Conservation (phyloP, 2,888 invertebrate species). For the Incurvaria masculella region DNA sequence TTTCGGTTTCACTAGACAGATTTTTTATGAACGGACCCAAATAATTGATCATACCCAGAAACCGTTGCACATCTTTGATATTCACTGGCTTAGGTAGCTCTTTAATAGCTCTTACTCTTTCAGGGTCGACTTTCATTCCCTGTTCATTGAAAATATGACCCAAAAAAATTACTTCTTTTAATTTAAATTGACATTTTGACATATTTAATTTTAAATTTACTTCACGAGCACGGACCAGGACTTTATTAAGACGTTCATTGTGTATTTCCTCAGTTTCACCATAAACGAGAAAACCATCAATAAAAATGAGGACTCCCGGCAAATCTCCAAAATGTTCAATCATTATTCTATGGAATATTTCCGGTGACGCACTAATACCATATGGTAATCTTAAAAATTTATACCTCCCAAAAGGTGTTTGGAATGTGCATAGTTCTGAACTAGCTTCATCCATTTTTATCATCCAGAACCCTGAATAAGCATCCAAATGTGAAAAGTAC, state of each 20-base stretch:
- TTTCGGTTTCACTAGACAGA: too few species aligned
- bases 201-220: conserved; percentile 15
- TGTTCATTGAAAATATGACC: conserved; percentile 14
- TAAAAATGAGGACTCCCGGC: conserved; percentile 10
- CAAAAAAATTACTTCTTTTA: conserved; percentile 11
- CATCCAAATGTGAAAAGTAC: conserved; percentile 1
- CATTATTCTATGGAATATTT: conserved; percentile 15
- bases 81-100: conserved; percentile 5
- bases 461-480: conserved; percentile 2
- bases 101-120: conserved; percentile 13
- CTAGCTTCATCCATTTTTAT: not conserved
- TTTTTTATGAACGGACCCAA: conserved; percentile 7
- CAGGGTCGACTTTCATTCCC: conserved; percentile 10
- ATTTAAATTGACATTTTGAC: conserved; percentile 11
- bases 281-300: conserved; percentile 5
- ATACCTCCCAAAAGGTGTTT: conserved; percentile 1
- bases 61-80: conserved; percentile 8
- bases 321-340: conserved; percentile 9
- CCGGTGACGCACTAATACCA: conserved; percentile 14
- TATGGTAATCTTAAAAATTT: conserved; percentile 13
- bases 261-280: too few species aligned
- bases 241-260: too few species aligned
- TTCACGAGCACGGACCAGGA: conserved; percentile 7
- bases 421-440: conserved; percentile 1
- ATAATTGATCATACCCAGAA: conserved; percentile 10